A percentile compares a stretch with the other conserved stretches of the same genome.
These are phyloP conservation scores for Lacerta viridis DNA, from an alignment of 2,797 vertebrate genomes.

Conservation along the genomic window DNA sequence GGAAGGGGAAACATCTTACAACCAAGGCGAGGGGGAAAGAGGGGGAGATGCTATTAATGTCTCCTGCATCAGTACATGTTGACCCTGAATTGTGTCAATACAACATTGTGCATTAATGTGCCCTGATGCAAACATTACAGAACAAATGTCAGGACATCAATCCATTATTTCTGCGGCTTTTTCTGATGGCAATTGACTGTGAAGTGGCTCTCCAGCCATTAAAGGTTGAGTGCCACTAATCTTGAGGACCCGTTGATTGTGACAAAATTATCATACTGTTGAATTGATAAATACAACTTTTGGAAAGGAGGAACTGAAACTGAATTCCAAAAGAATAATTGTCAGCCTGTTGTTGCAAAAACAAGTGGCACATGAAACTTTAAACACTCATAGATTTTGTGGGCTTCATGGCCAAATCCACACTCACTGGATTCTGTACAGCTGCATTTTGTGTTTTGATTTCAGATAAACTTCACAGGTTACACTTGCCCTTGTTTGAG, in stretches of 20 bases:
- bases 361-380: background rate
- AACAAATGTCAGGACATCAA: conserved; percentile 42
- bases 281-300: conserved; percentile 32
- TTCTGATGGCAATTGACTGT: conserved; percentile 9
- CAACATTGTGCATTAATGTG: background rate
- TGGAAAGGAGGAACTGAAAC: conserved; percentile 14
- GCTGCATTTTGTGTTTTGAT: conserved; percentile 7
- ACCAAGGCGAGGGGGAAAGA: background rate
- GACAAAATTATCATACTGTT: conserved; percentile 40
- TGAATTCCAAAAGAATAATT: conserved; percentile 11
- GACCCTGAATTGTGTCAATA: conserved; percentile 43
- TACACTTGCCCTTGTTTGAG: background rate
- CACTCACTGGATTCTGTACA: background rate
- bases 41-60: conserved; percentile 45
- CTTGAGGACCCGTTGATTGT: conserved; percentile 40
- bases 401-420: background rate
- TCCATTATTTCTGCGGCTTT: conserved; percentile 1
- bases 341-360: background rate
- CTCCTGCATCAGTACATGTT: conserved; percentile 8
- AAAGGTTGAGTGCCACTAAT: conserved; percentile 50
- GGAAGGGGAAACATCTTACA: background rate
- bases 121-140: conserved; percentile 20
- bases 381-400: background rate
- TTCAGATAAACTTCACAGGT: background rate
- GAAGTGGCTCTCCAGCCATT: conserved; percentile 44